These are phyloP conservation scores for Cheirogaleus major DNA, from an alignment of 2,797 vertebrate species.

Conservation along the genomic window DNA sequence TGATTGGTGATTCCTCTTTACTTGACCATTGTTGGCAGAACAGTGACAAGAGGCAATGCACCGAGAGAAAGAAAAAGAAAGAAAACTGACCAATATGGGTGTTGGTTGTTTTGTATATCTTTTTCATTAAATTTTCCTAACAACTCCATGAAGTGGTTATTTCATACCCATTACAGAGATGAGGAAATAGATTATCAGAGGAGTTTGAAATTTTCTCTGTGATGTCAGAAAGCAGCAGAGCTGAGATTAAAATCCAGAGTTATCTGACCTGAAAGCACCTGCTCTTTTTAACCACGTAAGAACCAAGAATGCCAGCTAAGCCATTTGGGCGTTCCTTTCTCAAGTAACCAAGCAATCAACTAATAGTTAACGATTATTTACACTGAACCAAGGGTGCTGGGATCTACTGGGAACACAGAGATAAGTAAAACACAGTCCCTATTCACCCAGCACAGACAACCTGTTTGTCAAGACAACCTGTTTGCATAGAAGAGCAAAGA, in stretches of 20 bases:
- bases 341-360: neutral
- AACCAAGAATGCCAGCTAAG: neutral
- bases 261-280: neutral
- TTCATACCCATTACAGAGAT: neutral
- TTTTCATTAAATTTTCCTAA: neutral
- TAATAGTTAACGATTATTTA: neutral
- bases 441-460: neutral
- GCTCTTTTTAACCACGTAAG: neutral
- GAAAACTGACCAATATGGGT: neutral
- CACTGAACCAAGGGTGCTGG: neutral
- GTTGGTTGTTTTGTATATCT: neutral
- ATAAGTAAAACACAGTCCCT: neutral
- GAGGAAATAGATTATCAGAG: neutral
- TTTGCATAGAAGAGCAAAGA: neutral
- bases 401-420: neutral
- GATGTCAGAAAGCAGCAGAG: neutral
- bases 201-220: neutral
- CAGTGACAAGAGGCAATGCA: neutral
- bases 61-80: neutral
- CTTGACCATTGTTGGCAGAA: neutral
- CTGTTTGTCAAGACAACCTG: neutral
- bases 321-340: neutral
- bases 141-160: neutral
- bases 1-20: neutral
- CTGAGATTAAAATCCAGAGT: constrained; percentile 5